Percentiles rank a stretch among this genome's conserved stretches.
phyloP scores from a whole-genome alignment of 2,888 invertebrate species.

The Allolobophora icterica region DNA sequence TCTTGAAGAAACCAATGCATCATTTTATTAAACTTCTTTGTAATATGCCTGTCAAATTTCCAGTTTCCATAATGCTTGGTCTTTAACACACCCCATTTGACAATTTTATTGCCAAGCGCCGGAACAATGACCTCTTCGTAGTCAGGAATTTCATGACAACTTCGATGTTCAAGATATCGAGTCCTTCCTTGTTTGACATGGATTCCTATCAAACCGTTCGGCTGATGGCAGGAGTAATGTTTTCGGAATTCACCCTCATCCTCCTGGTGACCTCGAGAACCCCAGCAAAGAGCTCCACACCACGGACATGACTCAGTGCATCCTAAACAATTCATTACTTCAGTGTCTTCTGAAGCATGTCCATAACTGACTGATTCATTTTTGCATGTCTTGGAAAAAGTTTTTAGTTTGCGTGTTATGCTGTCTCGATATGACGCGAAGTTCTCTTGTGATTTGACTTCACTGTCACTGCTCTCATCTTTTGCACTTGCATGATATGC shows the following conservation, averaged over 20 bases:
- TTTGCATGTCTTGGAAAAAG: neutral
- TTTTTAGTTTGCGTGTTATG: neutral
- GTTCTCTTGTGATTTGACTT: neutral
- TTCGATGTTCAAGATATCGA: neutral
- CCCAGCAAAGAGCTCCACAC: too few relatives aligned
- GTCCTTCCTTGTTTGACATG: too few relatives aligned
- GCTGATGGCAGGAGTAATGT: neutral
- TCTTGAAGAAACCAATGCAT: slow-evolving; percentile 24
- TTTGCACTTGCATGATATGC: neutral
- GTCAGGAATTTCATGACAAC: neutral
- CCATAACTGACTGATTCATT: neutral
- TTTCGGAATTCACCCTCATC: neutral
- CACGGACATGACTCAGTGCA: too few relatives aligned
- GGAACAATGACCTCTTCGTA: too few relatives aligned
- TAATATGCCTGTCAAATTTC: neutral
- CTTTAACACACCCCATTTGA: neutral
- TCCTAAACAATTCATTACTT: too few relatives aligned
- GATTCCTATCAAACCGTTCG: neutral
- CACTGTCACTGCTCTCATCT: neutral
- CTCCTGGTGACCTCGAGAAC: neutral
- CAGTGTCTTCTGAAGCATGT: too few relatives aligned
- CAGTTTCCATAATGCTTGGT: neutral
- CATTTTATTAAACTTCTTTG: too few relatives aligned
- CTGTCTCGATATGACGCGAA: neutral
- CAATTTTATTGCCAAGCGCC: neutral